A percentile compares a stretch with the other conserved stretches of the same genome.
Evolutionary conservation across 2,113 vertebrate species (phyloP).

Genomic region (Corvus cornix): DNA sequence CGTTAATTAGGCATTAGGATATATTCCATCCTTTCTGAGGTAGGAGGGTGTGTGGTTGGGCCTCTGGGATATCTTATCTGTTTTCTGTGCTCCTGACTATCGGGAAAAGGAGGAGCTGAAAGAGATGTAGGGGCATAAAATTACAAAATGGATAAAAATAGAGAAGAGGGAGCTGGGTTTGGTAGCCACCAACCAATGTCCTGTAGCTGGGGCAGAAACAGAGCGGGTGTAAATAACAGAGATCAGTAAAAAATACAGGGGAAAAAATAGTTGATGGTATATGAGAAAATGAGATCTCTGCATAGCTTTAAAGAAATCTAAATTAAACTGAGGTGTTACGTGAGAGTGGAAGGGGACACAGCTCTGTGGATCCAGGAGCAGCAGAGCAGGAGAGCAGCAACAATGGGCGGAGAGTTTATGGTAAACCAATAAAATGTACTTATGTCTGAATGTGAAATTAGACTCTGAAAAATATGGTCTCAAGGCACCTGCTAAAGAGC

Average conservation of each 20-base stretch:
- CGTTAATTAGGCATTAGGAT: not conserved
- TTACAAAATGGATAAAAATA: not conserved
- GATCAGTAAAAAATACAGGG: not conserved
- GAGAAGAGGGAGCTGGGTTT: not conserved
- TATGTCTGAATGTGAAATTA: slow-evolving; percentile 62
- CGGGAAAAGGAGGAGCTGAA: not conserved
- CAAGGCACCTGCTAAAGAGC: slow-evolving; percentile 67
- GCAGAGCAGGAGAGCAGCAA: not conserved
- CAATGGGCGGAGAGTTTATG: slow-evolving; percentile 44
- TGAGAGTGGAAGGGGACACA: not conserved
- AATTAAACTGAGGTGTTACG: not conserved
- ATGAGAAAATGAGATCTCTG: not conserved
- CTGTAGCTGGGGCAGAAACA: not conserved
- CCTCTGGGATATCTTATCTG: not conserved
- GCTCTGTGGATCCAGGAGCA: not conserved
- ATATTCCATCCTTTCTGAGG: not conserved
- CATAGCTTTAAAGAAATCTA: not conserved
- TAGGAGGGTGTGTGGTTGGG: not conserved
- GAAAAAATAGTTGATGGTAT: not conserved
- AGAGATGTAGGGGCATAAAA: not conserved
- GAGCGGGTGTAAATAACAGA: not conserved
- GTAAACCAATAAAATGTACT: slow-evolving; percentile 58
- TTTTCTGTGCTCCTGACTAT: not conserved
- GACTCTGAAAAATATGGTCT: slow-evolving; percentile 56
- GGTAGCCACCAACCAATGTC: not conserved